phyloP scores from a whole-genome alignment of 2,888 invertebrate species.

The Papilio protenor region DNA sequence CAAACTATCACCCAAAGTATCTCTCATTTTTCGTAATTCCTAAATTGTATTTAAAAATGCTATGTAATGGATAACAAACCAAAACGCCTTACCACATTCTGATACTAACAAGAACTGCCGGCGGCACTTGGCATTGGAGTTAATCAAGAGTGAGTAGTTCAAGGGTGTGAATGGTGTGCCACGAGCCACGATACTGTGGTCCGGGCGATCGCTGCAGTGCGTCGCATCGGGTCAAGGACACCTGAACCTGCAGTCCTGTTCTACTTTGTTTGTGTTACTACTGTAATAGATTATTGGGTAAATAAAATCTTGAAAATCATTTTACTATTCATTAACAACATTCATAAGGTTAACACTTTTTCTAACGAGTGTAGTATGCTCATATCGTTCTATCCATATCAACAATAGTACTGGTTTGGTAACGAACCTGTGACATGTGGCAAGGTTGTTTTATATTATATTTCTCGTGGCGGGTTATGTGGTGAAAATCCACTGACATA shows the following conservation, averaged over 20 bases:
- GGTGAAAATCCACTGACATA: background rate
- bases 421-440: background rate
- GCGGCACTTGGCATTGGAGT: slow-evolving; percentile 14
- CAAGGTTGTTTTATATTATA: background rate
- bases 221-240: slow-evolving; percentile 70
- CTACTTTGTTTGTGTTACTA: slow-evolving; percentile 39
- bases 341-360: background rate
- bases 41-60: background rate
- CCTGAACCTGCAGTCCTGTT: slow-evolving; percentile 65
- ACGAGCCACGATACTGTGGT: slow-evolving; percentile 41
- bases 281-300: background rate
- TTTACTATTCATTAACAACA: background rate
- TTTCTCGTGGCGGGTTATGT: background rate
- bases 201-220: slow-evolving; percentile 61
- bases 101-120: background rate
- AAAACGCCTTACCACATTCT: background rate
- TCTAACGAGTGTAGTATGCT: background rate
- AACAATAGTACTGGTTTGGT: background rate
- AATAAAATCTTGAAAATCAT: background rate
- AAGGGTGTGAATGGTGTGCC: slow-evolving; percentile 38
- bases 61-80: background rate
- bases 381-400: background rate
- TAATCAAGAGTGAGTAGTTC: slow-evolving; percentile 39
- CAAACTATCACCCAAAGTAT: too few species aligned
- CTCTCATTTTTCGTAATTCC: background rate